Evolutionary conservation across 2,113 vertebrate genomes (phyloP), one percentile per base, ranked within the genome.

Genomic region (Electrona antarctica): DNA sequence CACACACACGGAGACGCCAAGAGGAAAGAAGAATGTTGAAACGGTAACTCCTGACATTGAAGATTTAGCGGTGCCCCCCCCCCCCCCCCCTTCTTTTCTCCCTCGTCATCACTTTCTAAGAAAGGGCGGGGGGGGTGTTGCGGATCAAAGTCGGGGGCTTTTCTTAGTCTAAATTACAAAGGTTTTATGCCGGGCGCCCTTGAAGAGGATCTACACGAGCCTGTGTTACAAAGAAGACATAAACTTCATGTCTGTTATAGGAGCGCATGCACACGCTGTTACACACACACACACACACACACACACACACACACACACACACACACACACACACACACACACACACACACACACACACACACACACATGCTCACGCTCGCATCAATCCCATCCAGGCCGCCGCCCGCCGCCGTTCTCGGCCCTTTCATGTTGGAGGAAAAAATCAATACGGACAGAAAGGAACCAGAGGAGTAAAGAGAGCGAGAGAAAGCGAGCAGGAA

Each of bases 371-470:
- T 13, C 51, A 13, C 51, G 1, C 41, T n/a, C 54, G 2, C 66
- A 77, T 65, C 61, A 80, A 71, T 75, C 46, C 64, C 50, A 58
- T 73, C 46, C 45, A 68, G 61, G 12, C 55, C 29, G 14, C 68
- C 4, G 8, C 62, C 29, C 6, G 8, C 62, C 62, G n/a, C 52
- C 28, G 64, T 71, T 52, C 56, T 41, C 55, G 3, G 55, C 29
- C 29, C 74, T 86, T 82, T 82, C 73, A 77, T 75, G 68, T 82
- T 50, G 58, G 67, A 28, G 28, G 33, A 64, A 77, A 55, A 77
- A 86, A 88, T 83, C 82, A 70, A 86, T 79, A 73, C 73, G 64
- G 73, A 78, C 69, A 66, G 79, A 84, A 81, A 75, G 69, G 67
- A 71, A 65, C 58, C 60, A 59, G 14, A 33, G 14, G 60, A 67